These are phyloP conservation scores for Ceryle rudis DNA, from an alignment of 2,797 vertebrate species.

Conservation along the genomic window DNA sequence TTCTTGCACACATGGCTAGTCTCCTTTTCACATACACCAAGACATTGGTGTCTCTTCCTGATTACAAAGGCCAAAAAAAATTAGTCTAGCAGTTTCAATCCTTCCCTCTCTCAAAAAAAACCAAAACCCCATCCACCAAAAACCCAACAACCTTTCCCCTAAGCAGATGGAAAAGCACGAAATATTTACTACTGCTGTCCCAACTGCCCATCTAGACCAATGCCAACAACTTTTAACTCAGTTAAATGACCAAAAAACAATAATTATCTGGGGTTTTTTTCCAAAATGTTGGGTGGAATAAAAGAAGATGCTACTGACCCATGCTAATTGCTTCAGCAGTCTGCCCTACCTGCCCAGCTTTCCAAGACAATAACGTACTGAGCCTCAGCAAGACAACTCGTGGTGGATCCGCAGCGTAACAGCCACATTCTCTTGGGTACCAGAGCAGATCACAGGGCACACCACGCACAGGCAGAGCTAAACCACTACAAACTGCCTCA, in stretches of 20 bases:
- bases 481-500: background rate
- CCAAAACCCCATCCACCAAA: background rate
- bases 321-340: background rate
- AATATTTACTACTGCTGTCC: background rate
- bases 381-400: background rate
- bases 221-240: background rate
- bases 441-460: too few relatives aligned
- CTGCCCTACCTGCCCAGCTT: background rate
- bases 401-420: background rate
- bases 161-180: background rate
- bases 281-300: background rate
- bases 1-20: conserved; percentile 97
- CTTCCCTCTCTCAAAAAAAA: background rate
- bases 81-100: background rate
- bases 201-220: background rate
- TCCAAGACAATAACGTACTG: background rate
- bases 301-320: background rate
- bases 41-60: conserved; percentile 97
- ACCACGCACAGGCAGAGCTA: accelerated
- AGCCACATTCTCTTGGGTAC: background rate
- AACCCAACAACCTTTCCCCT: background rate
- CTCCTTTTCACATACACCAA: conserved; percentile 97
- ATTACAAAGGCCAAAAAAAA: conserved; percentile 22
- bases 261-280: too few relatives aligned
- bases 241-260: background rate